phyloP scores from a whole-genome alignment of 2,888 invertebrate species.

The Drosophila demipolita region DNA sequence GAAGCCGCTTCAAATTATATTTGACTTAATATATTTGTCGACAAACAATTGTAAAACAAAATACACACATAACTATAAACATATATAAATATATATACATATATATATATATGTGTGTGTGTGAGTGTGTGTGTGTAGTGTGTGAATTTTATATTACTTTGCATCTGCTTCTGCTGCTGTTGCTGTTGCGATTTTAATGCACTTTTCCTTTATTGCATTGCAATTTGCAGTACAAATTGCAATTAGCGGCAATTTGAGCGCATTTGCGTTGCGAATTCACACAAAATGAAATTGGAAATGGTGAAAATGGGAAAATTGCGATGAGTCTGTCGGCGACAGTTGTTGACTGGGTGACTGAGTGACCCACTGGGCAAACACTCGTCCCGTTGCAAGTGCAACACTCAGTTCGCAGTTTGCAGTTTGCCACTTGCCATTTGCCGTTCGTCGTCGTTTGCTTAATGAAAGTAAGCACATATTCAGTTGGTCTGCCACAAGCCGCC shows the following conservation, averaged over 20 bases:
- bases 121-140: background rate
- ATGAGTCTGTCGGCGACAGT: slow-evolving; percentile 8
- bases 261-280: slow-evolving; percentile 51
- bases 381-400: slow-evolving; percentile 36
- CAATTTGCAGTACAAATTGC: slow-evolving; percentile 58
- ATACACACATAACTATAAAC: background rate
- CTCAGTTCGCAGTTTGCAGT: slow-evolving; percentile 17
- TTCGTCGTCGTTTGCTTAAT: slow-evolving; percentile 72
- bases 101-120: background rate
- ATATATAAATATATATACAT: background rate
- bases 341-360: slow-evolving; percentile 54
- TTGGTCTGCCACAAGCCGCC: slow-evolving; percentile 26
- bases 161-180: background rate
- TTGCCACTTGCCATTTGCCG: slow-evolving; percentile 58
- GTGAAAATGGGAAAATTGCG: background rate
- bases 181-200: slow-evolving; percentile 39
- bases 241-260: slow-evolving; percentile 73
- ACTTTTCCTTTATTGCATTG: slow-evolving; percentile 58
- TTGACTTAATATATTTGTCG: slow-evolving; percentile 52
- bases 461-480: slow-evolving; percentile 60
- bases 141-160: background rate
- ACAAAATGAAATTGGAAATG: slow-evolving; percentile 35
- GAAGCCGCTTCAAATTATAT: slow-evolving; percentile 36
- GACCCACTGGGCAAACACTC: slow-evolving; percentile 62
- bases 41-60: too few species aligned